Evolutionary conservation across 2,888 invertebrate genomes (phyloP), one percentile per base, ranked within the genome.

Genomic region (Agrochola macilenta): DNA sequence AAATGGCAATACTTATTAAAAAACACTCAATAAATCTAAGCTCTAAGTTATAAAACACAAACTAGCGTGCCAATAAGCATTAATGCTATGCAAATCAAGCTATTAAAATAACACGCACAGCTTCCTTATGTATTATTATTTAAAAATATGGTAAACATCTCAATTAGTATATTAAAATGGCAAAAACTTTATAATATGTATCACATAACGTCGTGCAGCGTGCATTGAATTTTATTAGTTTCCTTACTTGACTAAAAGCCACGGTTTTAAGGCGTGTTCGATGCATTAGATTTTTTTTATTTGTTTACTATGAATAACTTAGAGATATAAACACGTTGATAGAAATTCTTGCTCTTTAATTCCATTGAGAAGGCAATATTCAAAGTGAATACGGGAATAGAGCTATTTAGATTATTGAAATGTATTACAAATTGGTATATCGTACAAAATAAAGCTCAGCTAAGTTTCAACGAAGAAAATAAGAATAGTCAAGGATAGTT

Each of bases 201-300:
- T 65, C 74, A 39, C 30, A 73, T 58, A 71, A 23, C 49, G 43
- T 66, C 76, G 69, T 80, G 82, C 84, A 76, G 14, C 75, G 70
- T 85, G 82, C 83, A 76, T 82, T 71, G 79, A 75, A 74, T 84
- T 71, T 85, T 74, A 82, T 85, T 77, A 74, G 78, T 76, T 82
- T 78, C 74, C 75, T 81, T 69, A 66, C 61, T 80, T 72, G 57
- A 74, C 57, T 77, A 71, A 74, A 77, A 69, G 43, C 20, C 69
- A 80, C 72, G 80, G n/a, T 14, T 64, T 43, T 14, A n/a, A 70
- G 17, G 35, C 60, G 76, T 71, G 66, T 43, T 72, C 26, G 3
- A 72, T 52, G 14, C 26, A 61, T 72, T 52, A 39, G 26, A 20
- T 74, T 68, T 43, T 39, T 30, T 74, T 39, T 39, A 14, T 76